These are phyloP conservation scores for Drosophila hamatofila DNA, from an alignment of 2,888 invertebrate species.

Conservation along the genomic window DNA sequence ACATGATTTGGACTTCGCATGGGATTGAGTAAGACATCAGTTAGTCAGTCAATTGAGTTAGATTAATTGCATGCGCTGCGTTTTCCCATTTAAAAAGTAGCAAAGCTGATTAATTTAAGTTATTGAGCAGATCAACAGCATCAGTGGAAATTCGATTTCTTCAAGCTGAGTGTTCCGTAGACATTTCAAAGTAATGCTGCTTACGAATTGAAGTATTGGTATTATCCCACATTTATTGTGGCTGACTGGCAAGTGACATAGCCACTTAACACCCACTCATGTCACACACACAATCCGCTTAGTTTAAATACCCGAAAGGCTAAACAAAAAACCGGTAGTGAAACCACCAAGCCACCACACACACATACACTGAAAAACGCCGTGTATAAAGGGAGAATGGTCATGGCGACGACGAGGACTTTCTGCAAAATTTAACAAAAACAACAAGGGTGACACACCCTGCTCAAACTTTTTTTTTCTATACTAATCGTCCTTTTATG, in stretches of 20 bases:
- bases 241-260: constrained; percentile 75
- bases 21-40: constrained; percentile 45
- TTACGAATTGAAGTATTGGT: constrained; percentile 24
- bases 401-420: constrained; percentile 57
- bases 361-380: constrained; percentile 37
- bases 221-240: constrained; percentile 52
- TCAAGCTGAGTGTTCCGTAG: neutral
- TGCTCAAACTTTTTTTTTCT: constrained; percentile 55
- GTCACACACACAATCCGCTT: constrained; percentile 80
- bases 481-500: constrained; percentile 75
- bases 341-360: constrained; percentile 60
- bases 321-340: constrained; percentile 65
- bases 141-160: neutral
- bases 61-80: constrained; percentile 68
- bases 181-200: neutral
- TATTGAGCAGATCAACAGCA: constrained; percentile 52
- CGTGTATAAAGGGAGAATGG: constrained; percentile 26
- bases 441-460: constrained; percentile 72
- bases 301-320: constrained; percentile 80
- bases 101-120: constrained; percentile 79
- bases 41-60: constrained; percentile 74
- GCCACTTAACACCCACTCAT: constrained; percentile 82
- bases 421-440: constrained; percentile 83
- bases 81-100: constrained; percentile 18
- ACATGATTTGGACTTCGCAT: constrained; percentile 36